Evolutionary conservation across 2,888 invertebrate genomes (phyloP).

Genomic region (Steinernema carpocapsae): DNA sequence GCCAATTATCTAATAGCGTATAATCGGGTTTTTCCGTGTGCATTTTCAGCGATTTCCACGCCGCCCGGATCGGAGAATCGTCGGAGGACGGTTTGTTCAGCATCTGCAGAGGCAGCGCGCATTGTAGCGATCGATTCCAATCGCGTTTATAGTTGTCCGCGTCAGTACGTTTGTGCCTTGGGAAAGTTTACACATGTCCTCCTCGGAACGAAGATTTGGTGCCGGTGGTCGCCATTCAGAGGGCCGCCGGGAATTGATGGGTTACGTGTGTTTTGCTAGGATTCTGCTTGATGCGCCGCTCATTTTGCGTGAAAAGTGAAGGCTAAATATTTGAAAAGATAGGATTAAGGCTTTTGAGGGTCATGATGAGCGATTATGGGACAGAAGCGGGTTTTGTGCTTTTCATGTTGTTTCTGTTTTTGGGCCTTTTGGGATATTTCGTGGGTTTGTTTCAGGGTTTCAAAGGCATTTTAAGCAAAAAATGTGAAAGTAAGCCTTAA

Average conservation of each 20-base stretch:
- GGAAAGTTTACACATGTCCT: constrained; percentile 21
- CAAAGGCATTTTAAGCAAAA: too few relatives aligned
- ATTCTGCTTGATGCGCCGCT: too few relatives aligned
- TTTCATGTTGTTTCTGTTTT: too few relatives aligned
- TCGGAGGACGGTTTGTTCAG: constrained; percentile 3
- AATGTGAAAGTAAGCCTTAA: too few relatives aligned
- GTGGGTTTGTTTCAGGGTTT: too few relatives aligned
- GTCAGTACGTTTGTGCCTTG: constrained; percentile 4
- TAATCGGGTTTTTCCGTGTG: constrained; percentile 22
- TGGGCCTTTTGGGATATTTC: too few relatives aligned
- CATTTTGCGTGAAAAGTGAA: too few relatives aligned
- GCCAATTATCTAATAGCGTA: constrained; percentile 7
- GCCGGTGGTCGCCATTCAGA: background rate
- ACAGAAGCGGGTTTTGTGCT: too few relatives aligned
- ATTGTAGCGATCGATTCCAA: constrained; percentile 16
- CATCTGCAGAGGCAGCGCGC: background rate
- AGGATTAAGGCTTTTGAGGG: too few relatives aligned
- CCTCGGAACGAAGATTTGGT: background rate
- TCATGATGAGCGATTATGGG: too few relatives aligned
- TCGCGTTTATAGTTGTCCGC: constrained; percentile 12
- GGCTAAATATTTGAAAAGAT: too few relatives aligned
- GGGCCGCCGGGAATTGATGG: background rate
- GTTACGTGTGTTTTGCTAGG: background rate
- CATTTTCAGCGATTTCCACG: too few relatives aligned
- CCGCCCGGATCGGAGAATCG: background rate